Conservation (phyloP, 2,888 invertebrate genomes). For the Orthosia gracilis region DNA sequence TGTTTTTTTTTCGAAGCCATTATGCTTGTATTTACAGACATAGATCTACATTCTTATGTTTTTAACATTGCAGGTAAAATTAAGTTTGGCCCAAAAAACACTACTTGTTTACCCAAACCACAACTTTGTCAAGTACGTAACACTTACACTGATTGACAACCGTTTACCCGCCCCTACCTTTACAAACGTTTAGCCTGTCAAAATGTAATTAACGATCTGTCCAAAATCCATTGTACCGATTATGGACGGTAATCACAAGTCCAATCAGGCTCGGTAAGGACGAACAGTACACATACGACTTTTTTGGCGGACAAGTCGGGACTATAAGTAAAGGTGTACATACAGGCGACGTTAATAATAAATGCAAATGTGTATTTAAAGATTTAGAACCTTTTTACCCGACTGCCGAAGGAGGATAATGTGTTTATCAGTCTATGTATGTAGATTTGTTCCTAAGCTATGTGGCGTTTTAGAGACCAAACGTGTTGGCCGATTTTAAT, state of each 20-base stretch:
- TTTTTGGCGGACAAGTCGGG: slow-evolving; percentile 7
- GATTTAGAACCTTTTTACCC: too few species aligned
- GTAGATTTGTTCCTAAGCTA: too few species aligned
- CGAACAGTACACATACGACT: neutral
- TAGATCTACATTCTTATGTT: too few species aligned
- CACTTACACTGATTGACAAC: slow-evolving; percentile 1
- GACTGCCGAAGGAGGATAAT: too few species aligned
- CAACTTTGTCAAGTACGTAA: neutral
- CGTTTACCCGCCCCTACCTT: slow-evolving; percentile 14
- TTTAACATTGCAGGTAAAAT: too few species aligned
- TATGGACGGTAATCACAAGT: slow-evolving; percentile 39
- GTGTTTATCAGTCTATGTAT: too few species aligned
- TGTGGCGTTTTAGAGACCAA: too few species aligned
- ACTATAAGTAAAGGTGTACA: slow-evolving; percentile 24
- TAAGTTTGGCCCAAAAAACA: neutral
- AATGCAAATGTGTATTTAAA: too few species aligned
- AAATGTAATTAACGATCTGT: slow-evolving; percentile 33
- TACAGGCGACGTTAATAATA: neutral
- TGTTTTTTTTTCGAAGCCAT: too few species aligned
- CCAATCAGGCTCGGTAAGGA: slow-evolving; percentile 27
- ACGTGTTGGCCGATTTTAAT: too few species aligned
- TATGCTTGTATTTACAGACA: too few species aligned
- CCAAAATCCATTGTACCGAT: slow-evolving; percentile 35
- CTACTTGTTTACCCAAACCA: neutral
- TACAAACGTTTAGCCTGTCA: slow-evolving; percentile 31